A percentile compares a stretch with the other conserved stretches of the same genome.
These are phyloP conservation scores for Ceyx melanurus DNA, from an alignment of 2,113 vertebrate species.

Conservation along the genomic window DNA sequence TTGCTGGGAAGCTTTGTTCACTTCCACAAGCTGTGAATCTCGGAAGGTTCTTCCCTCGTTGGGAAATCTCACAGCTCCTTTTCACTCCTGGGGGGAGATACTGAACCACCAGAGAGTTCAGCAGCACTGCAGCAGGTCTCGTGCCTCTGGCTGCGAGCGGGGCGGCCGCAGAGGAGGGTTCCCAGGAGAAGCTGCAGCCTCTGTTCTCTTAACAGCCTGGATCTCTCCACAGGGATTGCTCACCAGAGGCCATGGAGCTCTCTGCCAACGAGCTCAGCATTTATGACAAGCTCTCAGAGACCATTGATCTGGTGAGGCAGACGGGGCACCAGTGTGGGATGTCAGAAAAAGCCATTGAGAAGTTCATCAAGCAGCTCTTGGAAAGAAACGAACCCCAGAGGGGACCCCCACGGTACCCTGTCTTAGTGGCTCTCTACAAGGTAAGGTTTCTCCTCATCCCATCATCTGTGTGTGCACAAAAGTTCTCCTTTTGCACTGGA, in stretches of 20 bases:
- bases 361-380: conserved; percentile 92
- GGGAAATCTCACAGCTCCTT: conserved; percentile 21
- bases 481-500: background rate
- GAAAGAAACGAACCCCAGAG: conserved; percentile 91
- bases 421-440: conserved; percentile 84
- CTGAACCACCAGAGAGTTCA: background rate
- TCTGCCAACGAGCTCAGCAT: conserved; percentile 89
- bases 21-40: conserved; percentile 8
- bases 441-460: conserved; percentile 58
- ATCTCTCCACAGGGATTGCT: conserved; percentile 63
- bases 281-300: conserved; percentile 94
- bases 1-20: conserved; percentile 8
- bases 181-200: background rate
- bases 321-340: conserved; percentile 94
- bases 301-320: conserved; percentile 91
- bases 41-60: background rate
- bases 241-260: conserved; percentile 82
- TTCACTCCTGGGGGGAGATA: background rate
- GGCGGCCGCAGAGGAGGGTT: background rate
- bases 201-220: background rate
- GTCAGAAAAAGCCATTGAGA: conserved; percentile 94
- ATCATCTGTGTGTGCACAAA: too few species aligned
- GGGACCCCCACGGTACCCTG: conserved; percentile 84
- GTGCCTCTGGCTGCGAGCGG: background rate
- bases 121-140: background rate